Conservation (phyloP, 2,113 vertebrate species). For the Limanda limanda region DNA sequence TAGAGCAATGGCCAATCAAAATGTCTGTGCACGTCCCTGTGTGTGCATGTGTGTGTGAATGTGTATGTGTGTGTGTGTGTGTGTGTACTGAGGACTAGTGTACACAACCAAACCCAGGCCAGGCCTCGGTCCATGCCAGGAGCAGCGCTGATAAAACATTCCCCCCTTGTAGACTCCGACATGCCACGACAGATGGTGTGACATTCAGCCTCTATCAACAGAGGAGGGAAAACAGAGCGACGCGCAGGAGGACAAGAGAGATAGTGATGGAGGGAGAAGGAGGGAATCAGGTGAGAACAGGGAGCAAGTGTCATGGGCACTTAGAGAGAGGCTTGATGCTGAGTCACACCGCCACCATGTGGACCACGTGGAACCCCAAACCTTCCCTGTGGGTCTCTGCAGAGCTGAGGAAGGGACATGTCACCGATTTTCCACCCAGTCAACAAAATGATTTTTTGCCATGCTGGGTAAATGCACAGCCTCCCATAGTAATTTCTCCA, state of each 20-base stretch:
- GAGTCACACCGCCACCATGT: conserved; percentile 79
- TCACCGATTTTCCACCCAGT: conserved; percentile 72
- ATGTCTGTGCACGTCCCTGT: neutral
- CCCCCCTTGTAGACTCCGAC: conserved; percentile 46
- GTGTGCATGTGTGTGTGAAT: neutral
- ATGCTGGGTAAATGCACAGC: conserved; percentile 63
- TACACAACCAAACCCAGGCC: neutral
- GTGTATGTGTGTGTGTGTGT: neutral
- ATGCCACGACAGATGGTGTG: conserved; percentile 76
- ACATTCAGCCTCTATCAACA: conserved; percentile 78
- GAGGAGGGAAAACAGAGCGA: conserved; percentile 54
- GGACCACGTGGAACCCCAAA: conserved; percentile 4
- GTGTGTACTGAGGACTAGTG: conserved; percentile 3
- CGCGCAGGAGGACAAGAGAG: conserved; percentile 62
- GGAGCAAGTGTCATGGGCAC: conserved; percentile 40
- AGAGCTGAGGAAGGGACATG: conserved; percentile 48
- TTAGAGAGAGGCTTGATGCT: conserved; percentile 41
- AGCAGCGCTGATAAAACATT: conserved; percentile 56
- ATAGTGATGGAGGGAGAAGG: conserved; percentile 41
- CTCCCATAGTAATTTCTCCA: conserved; percentile 61
- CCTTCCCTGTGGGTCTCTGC: conserved; percentile 15
- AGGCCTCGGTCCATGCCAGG: conserved; percentile 26
- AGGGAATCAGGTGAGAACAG: conserved; percentile 68
- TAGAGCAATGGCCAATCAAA: no score
- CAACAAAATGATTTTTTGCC: conserved; percentile 68